Evolutionary conservation across 2,113 vertebrate genomes (phyloP), one percentile per base, ranked within the genome.

Genomic region (Syrmaticus mikado): DNA sequence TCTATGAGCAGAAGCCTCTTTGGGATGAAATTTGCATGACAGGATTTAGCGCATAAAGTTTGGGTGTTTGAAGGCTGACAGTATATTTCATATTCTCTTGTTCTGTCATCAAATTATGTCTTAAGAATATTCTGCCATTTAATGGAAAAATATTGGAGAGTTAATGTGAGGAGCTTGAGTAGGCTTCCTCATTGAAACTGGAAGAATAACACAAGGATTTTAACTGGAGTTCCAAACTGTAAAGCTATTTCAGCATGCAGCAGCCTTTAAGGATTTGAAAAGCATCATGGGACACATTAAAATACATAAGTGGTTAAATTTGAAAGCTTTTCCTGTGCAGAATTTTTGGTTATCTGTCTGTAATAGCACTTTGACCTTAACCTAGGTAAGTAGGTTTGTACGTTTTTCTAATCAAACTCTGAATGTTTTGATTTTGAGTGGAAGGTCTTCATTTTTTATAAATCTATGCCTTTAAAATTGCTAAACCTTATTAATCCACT

Each of bases 401-500:
- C 2, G 5, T 79, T 58, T 79, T 92, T 80, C 74, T 76, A 92
- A 87, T 83, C 46, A 85, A 55, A 46, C 38, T 48, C 25, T 77
- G 27, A 40, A 19, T 34, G 38, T 85, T 85, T 89, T 83, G 79
- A 91, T 96, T 93, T 93, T 74, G 81, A 83, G 50, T 61, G 60
- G 43, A 78, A 58, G 77, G 34, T 24, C 27, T 89, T 73, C 17
- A 85, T 89, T 89, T 91, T 58, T 77, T 50, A 67, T 24, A 87
- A 94, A 57, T 16, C 2, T 67, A 30, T 64, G 32, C 18, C 17
- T 89, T 82, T 67, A 77, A 89, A 95, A 77, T 70, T 61, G 85
- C 13, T n/a, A 86, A 57, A 90, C 20, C 85, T 92, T 89, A 93
- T 92, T 93, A 92, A 92, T 90, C 72, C 65, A 89, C 65, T 91